A percentile compares a stretch with the other conserved stretches of the same genome.
Evolutionary conservation across 2,797 vertebrate species (phyloP).

Genomic region (Prionace glauca): DNA sequence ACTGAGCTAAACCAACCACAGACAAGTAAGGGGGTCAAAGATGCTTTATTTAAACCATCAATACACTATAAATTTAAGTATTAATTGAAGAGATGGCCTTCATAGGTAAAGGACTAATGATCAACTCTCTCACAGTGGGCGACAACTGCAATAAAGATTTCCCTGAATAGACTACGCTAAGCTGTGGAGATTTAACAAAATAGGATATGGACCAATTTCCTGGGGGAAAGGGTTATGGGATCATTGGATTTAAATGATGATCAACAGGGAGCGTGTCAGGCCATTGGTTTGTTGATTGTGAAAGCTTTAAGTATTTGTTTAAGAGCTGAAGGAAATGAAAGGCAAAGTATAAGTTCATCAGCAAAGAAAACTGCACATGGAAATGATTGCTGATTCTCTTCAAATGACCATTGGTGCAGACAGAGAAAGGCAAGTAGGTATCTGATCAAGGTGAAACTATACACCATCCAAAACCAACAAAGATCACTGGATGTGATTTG

Average conservation of each 20-base stretch:
- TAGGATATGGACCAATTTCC: neutral
- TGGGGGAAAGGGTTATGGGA: neutral
- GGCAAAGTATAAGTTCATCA: constrained; percentile 85
- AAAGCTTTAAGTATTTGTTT: neutral
- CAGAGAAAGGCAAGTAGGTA: neutral
- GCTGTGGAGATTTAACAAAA: neutral
- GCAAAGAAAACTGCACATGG: constrained; percentile 79
- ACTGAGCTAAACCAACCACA: too few species aligned
- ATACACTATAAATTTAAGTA: neutral
- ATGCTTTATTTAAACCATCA: neutral
- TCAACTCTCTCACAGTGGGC: too few species aligned
- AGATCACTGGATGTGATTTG: neutral
- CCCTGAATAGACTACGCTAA: neutral
- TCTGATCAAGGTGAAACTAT: neutral
- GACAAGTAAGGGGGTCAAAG: neutral
- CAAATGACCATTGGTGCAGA: neutral
- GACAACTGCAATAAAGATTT: neutral
- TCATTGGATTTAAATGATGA: neutral
- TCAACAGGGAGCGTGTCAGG: neutral
- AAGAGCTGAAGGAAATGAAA: constrained; percentile 44
- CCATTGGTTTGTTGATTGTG: neutral
- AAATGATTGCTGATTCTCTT: constrained; percentile 62
- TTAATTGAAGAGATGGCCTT: neutral
- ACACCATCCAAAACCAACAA: neutral
- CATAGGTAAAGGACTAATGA: neutral